Evolutionary conservation across 1,140 invertebrate species (phyloP).

Genomic region (Drosophila nebulosa): DNA sequence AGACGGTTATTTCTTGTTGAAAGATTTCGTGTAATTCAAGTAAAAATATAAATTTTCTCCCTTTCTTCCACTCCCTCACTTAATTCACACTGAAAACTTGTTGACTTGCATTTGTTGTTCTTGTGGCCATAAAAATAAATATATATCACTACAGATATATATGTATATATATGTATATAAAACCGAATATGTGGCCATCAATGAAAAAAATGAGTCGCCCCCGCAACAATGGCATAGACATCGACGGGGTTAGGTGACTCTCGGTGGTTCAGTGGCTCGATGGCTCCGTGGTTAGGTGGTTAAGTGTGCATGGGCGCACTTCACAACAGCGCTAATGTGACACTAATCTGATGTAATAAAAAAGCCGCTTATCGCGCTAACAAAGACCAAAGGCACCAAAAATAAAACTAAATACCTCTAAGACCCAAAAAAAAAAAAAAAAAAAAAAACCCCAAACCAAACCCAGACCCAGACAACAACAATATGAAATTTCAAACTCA

Average conservation of each 20-base stretch:
- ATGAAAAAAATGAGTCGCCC: constrained; percentile 37
- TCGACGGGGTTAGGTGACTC: constrained; percentile 16
- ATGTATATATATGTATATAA: background rate
- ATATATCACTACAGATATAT: background rate
- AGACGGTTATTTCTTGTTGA: constrained; percentile 53
- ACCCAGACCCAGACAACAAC: constrained; percentile 20
- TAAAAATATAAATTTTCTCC: background rate
- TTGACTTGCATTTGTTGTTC: constrained; percentile 19
- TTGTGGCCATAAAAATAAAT: constrained; percentile 23
- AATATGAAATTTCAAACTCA: constrained; percentile 68
- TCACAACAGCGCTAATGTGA: constrained; percentile 69
- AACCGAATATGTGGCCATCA: background rate
- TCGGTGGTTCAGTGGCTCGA: too few relatives aligned
- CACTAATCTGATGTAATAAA: constrained; percentile 76
- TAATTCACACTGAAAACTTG: constrained; percentile 30
- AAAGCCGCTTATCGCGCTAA: constrained; percentile 68
- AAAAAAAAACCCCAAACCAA: background rate
- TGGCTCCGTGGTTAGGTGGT: constrained; percentile 21
- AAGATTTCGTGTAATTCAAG: constrained; percentile 58
- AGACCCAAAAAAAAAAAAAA: constrained; percentile 2
- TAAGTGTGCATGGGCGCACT: constrained; percentile 28
- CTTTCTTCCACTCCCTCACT: background rate
- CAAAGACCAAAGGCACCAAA: constrained; percentile 54
- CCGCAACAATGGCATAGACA: constrained; percentile 12
- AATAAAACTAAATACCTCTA: constrained; percentile 63